Conservation (phyloP, 2,113 vertebrate species). For the Todiramphus chloris region DNA sequence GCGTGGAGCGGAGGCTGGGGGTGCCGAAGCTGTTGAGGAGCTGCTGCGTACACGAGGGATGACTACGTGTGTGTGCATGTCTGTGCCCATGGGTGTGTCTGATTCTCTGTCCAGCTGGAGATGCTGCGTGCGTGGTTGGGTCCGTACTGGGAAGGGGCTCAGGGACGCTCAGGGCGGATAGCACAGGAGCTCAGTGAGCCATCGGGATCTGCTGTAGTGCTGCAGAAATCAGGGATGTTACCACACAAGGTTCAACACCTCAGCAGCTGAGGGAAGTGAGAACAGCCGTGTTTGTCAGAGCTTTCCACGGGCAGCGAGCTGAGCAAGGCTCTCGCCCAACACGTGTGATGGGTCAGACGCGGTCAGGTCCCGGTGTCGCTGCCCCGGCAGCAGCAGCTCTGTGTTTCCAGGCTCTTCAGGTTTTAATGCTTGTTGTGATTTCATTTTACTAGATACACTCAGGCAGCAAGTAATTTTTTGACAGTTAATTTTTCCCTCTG, state of each 20-base stretch:
- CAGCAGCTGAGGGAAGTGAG: background rate
- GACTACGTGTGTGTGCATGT: background rate
- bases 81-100: background rate
- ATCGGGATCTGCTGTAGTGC: rapidly evolving
- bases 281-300: rapidly evolving
- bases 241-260: rapidly evolving
- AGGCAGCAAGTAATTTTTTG: background rate
- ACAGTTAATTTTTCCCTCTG: background rate
- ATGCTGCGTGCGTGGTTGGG: rapidly evolving
- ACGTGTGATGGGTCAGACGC: rapidly evolving
- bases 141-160: rapidly evolving
- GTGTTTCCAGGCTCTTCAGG: background rate
- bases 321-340: background rate
- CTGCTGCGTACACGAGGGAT: background rate
- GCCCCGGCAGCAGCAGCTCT: rapidly evolving
- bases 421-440: background rate
- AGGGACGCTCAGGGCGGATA: background rate
- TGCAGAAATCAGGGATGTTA: background rate
- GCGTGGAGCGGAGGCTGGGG: background rate
- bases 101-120: rapidly evolving
- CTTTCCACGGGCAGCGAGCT: background rate
- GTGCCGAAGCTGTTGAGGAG: background rate
- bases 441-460: background rate
- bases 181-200: background rate
- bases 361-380: rapidly evolving